Base-by-base conservation (phyloP, 2,888 invertebrate species). In the Polyploca ridens region DNA sequence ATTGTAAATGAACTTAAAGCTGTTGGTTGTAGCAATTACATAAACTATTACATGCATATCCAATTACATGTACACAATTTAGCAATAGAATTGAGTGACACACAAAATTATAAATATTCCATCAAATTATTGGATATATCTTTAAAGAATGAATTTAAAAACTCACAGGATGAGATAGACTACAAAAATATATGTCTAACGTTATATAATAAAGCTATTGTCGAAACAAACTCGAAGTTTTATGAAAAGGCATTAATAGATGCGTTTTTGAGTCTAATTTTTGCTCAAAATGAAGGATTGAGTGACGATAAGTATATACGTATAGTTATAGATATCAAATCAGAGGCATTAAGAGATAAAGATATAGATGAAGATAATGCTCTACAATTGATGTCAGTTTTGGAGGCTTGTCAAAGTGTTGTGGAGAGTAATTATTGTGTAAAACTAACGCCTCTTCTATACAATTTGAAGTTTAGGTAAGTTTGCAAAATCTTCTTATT, bases 171-270 rank as follows among this genome's bases (percentile, higher is more conserved):
- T 5, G 78, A 78, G 4, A 66, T 69, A 0, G 88, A 90, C 41
- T 13, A 13, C 4, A 90, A 86, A 11, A 93, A 92, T 63, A 75
- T 92, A 0, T 82, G 88, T 5, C 70, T 93, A 67, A 92, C 89
- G 0, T 72, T 92, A 1, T 93, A 89, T 33, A 94, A 94, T 44
- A 92, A 90, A 54, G 86, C 91, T 65, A 94, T 94, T 60, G 91
- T 93, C 62, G 89, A 91, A 59, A 64, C 91, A 8, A 90, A 92
- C 44, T 77, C 44, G 0, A 84, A 85, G n/a, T 62, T 83, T 16
- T 87, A 84, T 14, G 83, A 85, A 19, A 72, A 78, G n/a, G 88
- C 91, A 0, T 67, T 93, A 0, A 63, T 77, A 0, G 86, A 90
- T 69, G 91, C 90, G 0, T 93, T 75, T 77, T 67, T 93, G 57